Conservation (phyloP, 2,888 invertebrate species). For the Cheilosia impressa region DNA sequence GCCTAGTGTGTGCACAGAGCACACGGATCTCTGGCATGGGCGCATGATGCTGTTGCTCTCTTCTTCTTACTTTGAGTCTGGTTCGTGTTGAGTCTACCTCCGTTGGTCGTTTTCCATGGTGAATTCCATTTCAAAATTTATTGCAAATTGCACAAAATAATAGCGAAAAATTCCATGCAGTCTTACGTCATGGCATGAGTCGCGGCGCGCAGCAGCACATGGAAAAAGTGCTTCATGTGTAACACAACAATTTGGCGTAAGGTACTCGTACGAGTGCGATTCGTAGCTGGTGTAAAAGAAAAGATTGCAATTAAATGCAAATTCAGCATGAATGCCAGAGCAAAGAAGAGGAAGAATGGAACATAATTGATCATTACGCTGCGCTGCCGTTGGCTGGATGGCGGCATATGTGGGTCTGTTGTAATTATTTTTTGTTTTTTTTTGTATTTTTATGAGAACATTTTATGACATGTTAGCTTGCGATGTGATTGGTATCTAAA, state of each 20-base stretch:
- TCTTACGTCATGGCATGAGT: slow-evolving; percentile 72
- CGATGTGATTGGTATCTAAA: slow-evolving; percentile 45
- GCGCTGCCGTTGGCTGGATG: slow-evolving; percentile 3
- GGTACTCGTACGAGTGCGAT: slow-evolving; percentile 17
- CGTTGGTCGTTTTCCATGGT: slow-evolving; percentile 42
- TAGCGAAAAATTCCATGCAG: slow-evolving; percentile 67
- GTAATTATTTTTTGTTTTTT: slow-evolving; percentile 48
- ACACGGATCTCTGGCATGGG: slow-evolving; percentile 18
- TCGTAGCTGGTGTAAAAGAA: slow-evolving; percentile 11
- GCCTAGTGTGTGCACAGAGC: slow-evolving; percentile 7
- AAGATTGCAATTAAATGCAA: slow-evolving; percentile 73
- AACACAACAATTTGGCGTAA: slow-evolving; percentile 45
- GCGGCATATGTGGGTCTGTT: slow-evolving; percentile 46
- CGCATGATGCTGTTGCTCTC: slow-evolving; percentile 7
- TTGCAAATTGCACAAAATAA: slow-evolving; percentile 74
- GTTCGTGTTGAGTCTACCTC: slow-evolving; percentile 23
- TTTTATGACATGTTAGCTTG: slow-evolving; percentile 31
- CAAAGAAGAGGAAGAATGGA: slow-evolving; percentile 44
- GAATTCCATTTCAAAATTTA: slow-evolving; percentile 75
- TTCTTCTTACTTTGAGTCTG: not conserved
- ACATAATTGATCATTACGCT: slow-evolving; percentile 71
- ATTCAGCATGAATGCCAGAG: slow-evolving; percentile 60
- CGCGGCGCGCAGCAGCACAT: slow-evolving; percentile 39
- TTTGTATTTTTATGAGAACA: slow-evolving; percentile 27
- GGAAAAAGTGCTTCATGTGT: slow-evolving; percentile 64